Conservation (phyloP, 1,140 invertebrate species). For the Philaenus spumarius region DNA sequence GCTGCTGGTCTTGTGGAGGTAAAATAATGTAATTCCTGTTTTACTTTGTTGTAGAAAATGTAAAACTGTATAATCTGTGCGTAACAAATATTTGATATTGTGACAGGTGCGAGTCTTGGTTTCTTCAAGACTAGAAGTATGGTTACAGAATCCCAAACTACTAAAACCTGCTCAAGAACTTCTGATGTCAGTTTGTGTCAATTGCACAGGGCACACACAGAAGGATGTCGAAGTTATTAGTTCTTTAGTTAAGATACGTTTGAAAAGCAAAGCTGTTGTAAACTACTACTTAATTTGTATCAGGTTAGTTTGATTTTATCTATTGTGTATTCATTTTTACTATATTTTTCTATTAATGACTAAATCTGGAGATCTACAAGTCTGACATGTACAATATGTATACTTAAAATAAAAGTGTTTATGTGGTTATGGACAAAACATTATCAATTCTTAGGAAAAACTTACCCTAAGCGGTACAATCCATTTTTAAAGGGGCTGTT, state of each 20-base stretch:
- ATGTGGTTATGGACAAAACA: no score
- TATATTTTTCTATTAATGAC: no score
- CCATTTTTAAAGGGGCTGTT: no score
- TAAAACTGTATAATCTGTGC: no score
- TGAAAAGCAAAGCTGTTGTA: slow-evolving; percentile 89
- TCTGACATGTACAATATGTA: no score
- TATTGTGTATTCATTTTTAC: neutral
- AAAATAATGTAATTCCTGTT: slow-evolving; percentile 10
- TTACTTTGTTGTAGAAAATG: neutral
- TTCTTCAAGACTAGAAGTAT: slow-evolving; percentile 78
- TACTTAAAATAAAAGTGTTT: no score
- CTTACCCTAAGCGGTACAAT: no score
- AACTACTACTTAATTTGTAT: slow-evolving; percentile 84
- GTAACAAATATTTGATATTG: neutral
- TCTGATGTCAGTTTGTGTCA: slow-evolving; percentile 86
- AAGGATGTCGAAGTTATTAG: slow-evolving; percentile 87
- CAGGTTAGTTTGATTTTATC: slow-evolving; percentile 45
- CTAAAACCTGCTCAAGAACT: slow-evolving; percentile 88
- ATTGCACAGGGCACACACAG: slow-evolving; percentile 69
- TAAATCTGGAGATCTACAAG: no score
- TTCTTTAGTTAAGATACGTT: slow-evolving; percentile 78
- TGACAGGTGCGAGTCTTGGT: slow-evolving; percentile 66
- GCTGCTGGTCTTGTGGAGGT: slow-evolving; percentile 79
- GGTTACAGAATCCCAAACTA: slow-evolving; percentile 94
- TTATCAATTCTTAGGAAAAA: no score